Evolutionary conservation across 2,113 vertebrate species (phyloP).

Genomic region (Scophthalmus maximus): DNA sequence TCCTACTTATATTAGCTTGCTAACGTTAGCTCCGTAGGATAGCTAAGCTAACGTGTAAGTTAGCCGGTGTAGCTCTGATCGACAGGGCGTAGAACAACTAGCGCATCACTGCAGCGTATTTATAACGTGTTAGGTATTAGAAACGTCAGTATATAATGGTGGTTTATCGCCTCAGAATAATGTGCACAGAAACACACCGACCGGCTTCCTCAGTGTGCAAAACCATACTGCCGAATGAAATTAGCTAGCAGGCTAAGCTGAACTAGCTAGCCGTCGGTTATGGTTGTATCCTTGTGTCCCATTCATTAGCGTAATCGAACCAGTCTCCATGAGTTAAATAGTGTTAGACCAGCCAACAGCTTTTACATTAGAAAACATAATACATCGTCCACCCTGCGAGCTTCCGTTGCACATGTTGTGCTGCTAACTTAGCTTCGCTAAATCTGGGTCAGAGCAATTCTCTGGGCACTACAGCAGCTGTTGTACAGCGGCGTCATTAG

Average conservation of each 20-base stretch:
- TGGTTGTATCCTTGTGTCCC: neutral
- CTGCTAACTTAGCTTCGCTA: slow-evolving; percentile 38
- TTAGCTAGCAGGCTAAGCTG: slow-evolving; percentile 58
- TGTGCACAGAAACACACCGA: neutral
- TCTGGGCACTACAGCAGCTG: no score
- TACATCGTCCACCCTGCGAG: rapidly evolving
- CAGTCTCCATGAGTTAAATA: neutral
- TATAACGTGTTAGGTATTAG: neutral
- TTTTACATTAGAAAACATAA: neutral
- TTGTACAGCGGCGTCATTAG: neutral
- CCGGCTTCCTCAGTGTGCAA: slow-evolving; percentile 1
- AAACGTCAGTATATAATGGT: rapidly evolving
- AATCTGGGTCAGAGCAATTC: slow-evolving; percentile 56
- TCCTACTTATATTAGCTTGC: slow-evolving; percentile 68
- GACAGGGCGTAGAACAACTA: neutral
- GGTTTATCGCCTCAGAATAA: neutral
- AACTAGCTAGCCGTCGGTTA: slow-evolving; percentile 11
- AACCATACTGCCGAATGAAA: slow-evolving; percentile 2
- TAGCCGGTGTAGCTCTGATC: slow-evolving; percentile 39
- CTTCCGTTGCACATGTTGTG: neutral
- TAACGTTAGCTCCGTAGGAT: slow-evolving; percentile 50
- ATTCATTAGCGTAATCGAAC: neutral
- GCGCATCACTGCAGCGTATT: neutral
- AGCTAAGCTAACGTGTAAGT: slow-evolving; percentile 47
- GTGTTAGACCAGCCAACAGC: neutral